phyloP scores from a whole-genome alignment of 1,140 invertebrate species.

The Eciton burchellii region DNA sequence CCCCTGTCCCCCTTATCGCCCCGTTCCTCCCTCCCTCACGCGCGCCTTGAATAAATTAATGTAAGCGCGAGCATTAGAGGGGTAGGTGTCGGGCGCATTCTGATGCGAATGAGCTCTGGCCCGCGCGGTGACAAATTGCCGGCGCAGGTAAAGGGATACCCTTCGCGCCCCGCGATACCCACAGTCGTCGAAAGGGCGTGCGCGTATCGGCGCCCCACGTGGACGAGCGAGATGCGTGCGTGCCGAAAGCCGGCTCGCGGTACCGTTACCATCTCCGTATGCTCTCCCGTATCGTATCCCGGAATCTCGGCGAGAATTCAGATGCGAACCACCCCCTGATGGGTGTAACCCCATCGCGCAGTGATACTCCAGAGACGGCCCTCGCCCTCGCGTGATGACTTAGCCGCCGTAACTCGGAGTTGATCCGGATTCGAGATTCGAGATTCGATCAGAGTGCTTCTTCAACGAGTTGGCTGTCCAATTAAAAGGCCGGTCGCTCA shows the following conservation, averaged over 20 bases:
- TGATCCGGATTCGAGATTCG: background rate
- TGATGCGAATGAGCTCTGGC: conserved; percentile 75
- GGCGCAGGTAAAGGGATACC: conserved; percentile 76
- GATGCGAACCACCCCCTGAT: too few relatives aligned
- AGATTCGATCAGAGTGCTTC: background rate
- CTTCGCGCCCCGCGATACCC: conserved; percentile 54
- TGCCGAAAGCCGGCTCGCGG: background rate
- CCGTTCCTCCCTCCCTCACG: conserved; percentile 1
- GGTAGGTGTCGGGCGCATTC: conserved; percentile 76
- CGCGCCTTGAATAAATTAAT: conserved; percentile 78
- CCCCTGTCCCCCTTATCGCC: background rate
- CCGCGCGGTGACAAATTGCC: conserved; percentile 77
- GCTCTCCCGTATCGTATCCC: background rate
- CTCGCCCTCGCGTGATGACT: background rate
- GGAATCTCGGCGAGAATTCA: conserved; percentile 16
- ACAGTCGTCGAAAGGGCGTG: conserved; percentile 52
- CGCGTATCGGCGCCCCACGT: conserved; percentile 9
- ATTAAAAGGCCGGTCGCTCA: background rate
- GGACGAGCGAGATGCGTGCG: background rate
- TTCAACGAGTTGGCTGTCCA: background rate
- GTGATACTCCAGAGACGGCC: too few relatives aligned
- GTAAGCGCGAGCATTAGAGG: conserved; percentile 74
- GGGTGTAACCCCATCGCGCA: too few relatives aligned
- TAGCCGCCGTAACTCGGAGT: too few relatives aligned
- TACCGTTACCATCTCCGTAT: background rate